These are phyloP conservation scores for Acanthurus leucopareius DNA, from an alignment of 2,797 vertebrate species.

Conservation along the genomic window DNA sequence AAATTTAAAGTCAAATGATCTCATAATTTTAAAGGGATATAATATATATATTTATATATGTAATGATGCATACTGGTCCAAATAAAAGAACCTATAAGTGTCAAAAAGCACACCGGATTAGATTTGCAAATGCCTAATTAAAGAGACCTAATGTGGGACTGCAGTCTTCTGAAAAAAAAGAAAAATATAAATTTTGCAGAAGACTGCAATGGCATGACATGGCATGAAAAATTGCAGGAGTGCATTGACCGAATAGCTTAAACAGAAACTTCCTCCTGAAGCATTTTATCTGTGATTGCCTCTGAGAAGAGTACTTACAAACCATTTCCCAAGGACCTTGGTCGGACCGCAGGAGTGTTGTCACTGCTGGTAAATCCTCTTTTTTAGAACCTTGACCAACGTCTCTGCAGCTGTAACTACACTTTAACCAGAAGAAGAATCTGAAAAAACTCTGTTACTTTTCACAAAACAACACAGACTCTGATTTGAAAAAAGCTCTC, in stretches of 20 bases:
- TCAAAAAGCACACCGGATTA: neutral
- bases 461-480: too few relatives aligned
- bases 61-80: neutral
- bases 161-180: neutral
- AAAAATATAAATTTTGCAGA: neutral
- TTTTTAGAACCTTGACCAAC: neutral
- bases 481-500: too few relatives aligned
- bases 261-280: constrained; percentile 3
- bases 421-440: neutral
- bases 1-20: neutral
- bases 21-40: neutral
- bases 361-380: too few relatives aligned
- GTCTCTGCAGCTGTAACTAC: neutral
- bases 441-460: neutral
- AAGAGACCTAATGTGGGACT: neutral
- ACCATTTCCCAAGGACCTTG: constrained; percentile 3
- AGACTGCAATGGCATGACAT: too few relatives aligned
- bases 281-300: constrained; percentile 3
- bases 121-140: neutral
- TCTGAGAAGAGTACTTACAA: neutral
- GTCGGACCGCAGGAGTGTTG: too few relatives aligned
- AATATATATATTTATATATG: neutral
- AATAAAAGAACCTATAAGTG: neutral
- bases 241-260: neutral
- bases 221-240: neutral